Evolutionary conservation across 2,797 vertebrate genomes (phyloP).

Genomic region (Syngnathus acus): DNA sequence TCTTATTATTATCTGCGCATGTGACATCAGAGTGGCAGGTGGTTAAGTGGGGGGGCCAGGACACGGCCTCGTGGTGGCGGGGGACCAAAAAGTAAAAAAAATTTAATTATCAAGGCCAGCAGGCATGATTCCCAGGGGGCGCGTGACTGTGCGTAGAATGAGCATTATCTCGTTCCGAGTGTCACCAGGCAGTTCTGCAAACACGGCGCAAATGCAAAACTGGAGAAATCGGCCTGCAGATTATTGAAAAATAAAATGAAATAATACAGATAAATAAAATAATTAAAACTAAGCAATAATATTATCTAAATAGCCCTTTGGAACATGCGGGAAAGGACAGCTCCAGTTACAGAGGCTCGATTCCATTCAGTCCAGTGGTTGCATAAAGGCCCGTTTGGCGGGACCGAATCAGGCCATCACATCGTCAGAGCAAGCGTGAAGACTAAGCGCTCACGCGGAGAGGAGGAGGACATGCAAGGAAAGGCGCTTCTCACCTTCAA

Average conservation of each 20-base stretch:
- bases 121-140: conserved; percentile 52
- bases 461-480: conserved; percentile 12
- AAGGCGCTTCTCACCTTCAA: conserved; percentile 56
- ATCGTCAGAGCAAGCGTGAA: background rate
- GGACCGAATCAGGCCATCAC: background rate
- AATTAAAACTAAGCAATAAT: background rate
- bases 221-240: background rate
- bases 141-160: conserved; percentile 8
- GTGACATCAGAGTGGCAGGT: conserved; percentile 56
- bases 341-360: too few species aligned
- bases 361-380: too few species aligned
- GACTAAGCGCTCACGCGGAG: conserved; percentile 3
- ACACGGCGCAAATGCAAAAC: background rate
- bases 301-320: too few species aligned
- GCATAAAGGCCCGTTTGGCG: background rate
- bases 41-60: conserved; percentile 51
- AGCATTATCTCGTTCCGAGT: background rate
- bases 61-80: conserved; percentile 6
- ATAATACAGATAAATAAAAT: background rate
- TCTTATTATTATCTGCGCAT: conserved; percentile 35
- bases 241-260: too few species aligned
- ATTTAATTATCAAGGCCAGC: conserved; percentile 62
- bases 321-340: too few species aligned
- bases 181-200: background rate
- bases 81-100: conserved; percentile 30